Evolutionary conservation across 2,797 vertebrate species (phyloP).

Genomic region (Monodelphis domestica): DNA sequence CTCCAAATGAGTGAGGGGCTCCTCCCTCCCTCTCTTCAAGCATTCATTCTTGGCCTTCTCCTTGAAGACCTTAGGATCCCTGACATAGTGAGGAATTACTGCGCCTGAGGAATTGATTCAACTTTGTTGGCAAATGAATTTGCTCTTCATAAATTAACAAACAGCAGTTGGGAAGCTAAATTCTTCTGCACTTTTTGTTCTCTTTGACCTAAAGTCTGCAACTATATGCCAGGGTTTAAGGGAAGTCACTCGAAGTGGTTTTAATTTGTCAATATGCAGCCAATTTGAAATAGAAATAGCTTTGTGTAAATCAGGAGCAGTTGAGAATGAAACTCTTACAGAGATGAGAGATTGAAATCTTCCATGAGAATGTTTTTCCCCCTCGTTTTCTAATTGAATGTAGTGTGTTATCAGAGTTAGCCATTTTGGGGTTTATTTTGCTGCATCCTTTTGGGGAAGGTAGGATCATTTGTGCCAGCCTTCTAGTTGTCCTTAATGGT

Average conservation of each 20-base stretch:
- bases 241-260: constrained; percentile 12
- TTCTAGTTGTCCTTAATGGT: background rate
- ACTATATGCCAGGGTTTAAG: background rate
- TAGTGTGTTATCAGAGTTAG: constrained; percentile 9
- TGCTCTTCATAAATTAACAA: constrained; percentile 24
- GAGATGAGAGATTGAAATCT: constrained; percentile 23
- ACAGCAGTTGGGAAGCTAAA: background rate
- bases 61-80: background rate
- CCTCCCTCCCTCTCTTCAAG: background rate
- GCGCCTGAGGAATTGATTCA: constrained; percentile 9
- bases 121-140: constrained; percentile 21
- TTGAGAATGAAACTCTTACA: constrained; percentile 25
- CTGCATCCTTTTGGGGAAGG: background rate
- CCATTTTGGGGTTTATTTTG: background rate
- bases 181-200: constrained; percentile 34
- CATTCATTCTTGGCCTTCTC: background rate
- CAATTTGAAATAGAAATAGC: constrained; percentile 49
- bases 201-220: constrained; percentile 17
- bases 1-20: background rate
- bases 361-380: constrained; percentile 17
- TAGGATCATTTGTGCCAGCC: background rate
- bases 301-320: constrained; percentile 27
- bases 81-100: constrained; percentile 4
- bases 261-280: constrained; percentile 12
- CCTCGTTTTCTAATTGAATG: constrained; percentile 29